A percentile compares a stretch with the other conserved stretches of the same genome.
Conservation (phyloP, 2,797 vertebrate species). For the Xerus rutilus region DNA sequence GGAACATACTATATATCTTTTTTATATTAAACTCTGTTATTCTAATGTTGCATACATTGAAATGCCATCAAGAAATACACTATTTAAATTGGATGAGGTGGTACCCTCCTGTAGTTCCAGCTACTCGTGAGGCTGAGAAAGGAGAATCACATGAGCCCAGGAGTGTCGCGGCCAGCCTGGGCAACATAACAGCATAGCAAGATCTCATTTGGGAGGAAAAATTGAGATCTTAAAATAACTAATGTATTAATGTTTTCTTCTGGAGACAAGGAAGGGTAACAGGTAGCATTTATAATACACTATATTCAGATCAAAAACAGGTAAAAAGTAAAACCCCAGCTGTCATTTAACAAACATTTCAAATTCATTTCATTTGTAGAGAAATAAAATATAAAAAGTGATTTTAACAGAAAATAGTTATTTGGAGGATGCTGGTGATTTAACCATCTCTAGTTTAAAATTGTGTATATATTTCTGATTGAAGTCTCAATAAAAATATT, state of each 20-base stretch:
- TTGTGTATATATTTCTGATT: conserved; percentile 30
- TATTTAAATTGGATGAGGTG: no score
- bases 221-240: neutral
- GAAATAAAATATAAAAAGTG: neutral
- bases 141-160: neutral
- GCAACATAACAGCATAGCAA: neutral
- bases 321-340: neutral
- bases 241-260: neutral
- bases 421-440: neutral
- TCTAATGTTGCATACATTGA: neutral
- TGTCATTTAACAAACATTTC: neutral
- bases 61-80: neutral
- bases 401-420: conserved; percentile 19
- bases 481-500: conserved; percentile 43
- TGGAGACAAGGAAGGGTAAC: neutral
- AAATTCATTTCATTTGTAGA: conserved; percentile 36
- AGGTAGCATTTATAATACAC: neutral
- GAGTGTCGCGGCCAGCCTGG: no score
- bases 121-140: neutral
- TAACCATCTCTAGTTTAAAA: neutral
- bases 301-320: neutral
- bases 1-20: neutral
- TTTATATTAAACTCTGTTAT: neutral
- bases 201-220: neutral
- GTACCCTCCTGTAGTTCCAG: neutral